Evolutionary conservation across 2,888 invertebrate genomes (phyloP).

Genomic region (Oligia fasciuncula): DNA sequence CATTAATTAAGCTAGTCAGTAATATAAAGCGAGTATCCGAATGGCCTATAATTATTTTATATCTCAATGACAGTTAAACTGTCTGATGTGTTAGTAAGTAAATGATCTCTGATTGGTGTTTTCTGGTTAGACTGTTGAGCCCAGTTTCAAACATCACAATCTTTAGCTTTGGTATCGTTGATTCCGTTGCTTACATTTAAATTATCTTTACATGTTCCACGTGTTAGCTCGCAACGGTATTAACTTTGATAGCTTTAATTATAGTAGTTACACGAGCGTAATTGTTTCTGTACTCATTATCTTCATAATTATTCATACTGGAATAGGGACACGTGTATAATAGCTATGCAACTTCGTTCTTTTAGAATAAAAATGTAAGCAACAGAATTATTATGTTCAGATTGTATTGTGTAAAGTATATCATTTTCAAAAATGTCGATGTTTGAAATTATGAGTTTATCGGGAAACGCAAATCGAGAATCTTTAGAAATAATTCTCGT

Average conservation of each 20-base stretch:
- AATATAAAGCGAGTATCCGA: slow-evolving; percentile 80
- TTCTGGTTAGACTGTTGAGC: slow-evolving; percentile 81
- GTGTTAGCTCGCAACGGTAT: slow-evolving; percentile 2
- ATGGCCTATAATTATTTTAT: slow-evolving; percentile 76
- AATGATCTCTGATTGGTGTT: slow-evolving; percentile 70
- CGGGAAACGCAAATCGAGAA: slow-evolving; percentile 65
- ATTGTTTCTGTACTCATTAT: background rate
- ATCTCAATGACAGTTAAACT: slow-evolving; percentile 50
- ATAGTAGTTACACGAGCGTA: background rate
- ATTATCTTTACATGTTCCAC: background rate
- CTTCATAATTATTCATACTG: background rate
- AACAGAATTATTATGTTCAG: slow-evolving; percentile 25
- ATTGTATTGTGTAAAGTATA: background rate
- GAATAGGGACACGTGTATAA: background rate
- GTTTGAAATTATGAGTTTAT: slow-evolving; percentile 76
- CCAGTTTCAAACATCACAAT: slow-evolving; percentile 81
- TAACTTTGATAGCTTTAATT: slow-evolving; percentile 23
- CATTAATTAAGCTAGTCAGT: slow-evolving; percentile 54
- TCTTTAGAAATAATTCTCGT: slow-evolving; percentile 19
- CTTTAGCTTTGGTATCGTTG: slow-evolving; percentile 25
- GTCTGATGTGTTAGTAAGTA: slow-evolving; percentile 46
- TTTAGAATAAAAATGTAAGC: slow-evolving; percentile 30
- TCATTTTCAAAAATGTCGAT: slow-evolving; percentile 47
- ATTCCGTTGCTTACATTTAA: slow-evolving; percentile 50
- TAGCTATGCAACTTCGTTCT: background rate